These are phyloP conservation scores for Mallotus villosus DNA, from an alignment of 2,797 vertebrate genomes.

Conservation along the genomic window DNA sequence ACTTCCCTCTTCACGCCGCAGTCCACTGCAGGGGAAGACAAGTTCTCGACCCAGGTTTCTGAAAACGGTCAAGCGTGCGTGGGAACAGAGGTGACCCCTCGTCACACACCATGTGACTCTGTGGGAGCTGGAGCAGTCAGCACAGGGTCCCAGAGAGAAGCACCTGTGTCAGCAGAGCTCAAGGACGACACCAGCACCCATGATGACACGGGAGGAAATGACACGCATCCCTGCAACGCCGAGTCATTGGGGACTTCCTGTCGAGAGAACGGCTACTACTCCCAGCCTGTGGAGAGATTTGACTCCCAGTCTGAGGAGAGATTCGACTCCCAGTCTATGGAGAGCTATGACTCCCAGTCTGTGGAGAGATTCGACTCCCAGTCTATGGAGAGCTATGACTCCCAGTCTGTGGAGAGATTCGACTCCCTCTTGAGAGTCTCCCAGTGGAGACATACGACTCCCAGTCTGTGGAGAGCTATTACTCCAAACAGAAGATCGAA, in stretches of 20 bases:
- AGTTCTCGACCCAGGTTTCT: conserved; percentile 31
- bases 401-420: conserved; percentile 41
- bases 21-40: conserved; percentile 47
- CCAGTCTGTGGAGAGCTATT: conserved; percentile 36
- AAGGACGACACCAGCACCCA: conserved; percentile 10
- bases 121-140: conserved; percentile 38
- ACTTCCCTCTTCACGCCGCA: conserved; percentile 43
- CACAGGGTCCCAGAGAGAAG: conserved; percentile 29
- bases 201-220: conserved; percentile 29
- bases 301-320: no score
- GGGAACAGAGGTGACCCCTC: conserved; percentile 41
- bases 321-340: conserved; percentile 47
- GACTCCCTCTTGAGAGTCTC: no score
- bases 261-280: conserved; percentile 71
- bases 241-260: conserved; percentile 29
- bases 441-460: no score
- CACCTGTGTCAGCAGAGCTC: conserved; percentile 18
- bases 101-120: conserved; percentile 54
- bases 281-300: conserved; percentile 37
- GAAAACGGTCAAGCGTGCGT: conserved; percentile 24
- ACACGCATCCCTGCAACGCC: conserved; percentile 42
- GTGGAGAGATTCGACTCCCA: conserved; percentile 49
- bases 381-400: conserved; percentile 32
- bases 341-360: conserved; percentile 20
- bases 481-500: conserved; percentile 38